Evolutionary conservation across 2,888 invertebrate species (phyloP), one percentile per base, ranked within the genome.

Genomic region (Hydraecia micacea): DNA sequence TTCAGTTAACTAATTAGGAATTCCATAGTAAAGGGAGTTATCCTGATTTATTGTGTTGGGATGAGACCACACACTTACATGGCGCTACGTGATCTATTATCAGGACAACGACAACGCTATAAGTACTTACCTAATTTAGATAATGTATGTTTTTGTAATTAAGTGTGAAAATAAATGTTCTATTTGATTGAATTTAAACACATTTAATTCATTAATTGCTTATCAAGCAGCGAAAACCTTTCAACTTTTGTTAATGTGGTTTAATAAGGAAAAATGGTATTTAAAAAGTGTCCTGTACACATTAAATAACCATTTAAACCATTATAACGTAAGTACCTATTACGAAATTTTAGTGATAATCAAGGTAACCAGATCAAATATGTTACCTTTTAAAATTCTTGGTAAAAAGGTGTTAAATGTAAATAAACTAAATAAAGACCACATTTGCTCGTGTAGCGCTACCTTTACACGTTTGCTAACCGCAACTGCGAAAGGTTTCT

Each of bases 1-100:
- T 81, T 80, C 25, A 74, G 42, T 79, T 79, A 70, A 83, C 60
- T 84, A 87, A 89, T 86, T 83, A 85, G 88, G 88, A 81, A 87
- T 88, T 85, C 88, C 84, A 81, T 49, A 39, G 39, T 72, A 83
- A 65, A 68, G 21, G 86, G 75, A 86, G 83, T 67, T 63, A 83
- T 49, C 36, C 11, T 32, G 68, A 74, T 76, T 69, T 72, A 63
- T 62, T 71, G 62, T 72, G 36, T 32, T 28, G 52, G 25, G 58
- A 68, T 74, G 36, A 21, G 25, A 15, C 32, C 15, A 70, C 60
- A 75, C 25, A 4, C 32, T 28, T 15, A 1, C 63, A 69, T 32
- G 7, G n/a, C 11, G 7, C 42, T 49, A 32, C 21, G 5, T 28
- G 6, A 55, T 65, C 21, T 49, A 5, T 60, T 67, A 28, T 39